Conservation (phyloP, 2,797 vertebrate species). For the Numenius phaeopus region DNA sequence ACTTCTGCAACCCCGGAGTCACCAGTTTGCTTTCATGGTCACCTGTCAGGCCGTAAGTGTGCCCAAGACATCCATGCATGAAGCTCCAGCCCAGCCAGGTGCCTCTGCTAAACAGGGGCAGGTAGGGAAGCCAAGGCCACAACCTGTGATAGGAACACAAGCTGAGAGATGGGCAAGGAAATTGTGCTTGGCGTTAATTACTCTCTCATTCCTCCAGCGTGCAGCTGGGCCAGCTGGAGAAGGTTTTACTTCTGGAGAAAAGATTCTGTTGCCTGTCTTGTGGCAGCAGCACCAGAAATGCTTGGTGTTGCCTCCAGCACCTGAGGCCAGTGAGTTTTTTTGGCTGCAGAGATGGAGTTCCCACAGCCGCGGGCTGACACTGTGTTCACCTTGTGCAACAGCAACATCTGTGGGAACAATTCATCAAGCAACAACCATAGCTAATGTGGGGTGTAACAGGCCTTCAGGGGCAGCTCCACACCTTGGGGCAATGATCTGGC, state of each 20-base stretch:
- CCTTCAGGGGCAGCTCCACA: neutral
- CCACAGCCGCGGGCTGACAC: fast-evolving
- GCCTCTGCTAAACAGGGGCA: neutral
- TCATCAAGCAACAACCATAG: neutral
- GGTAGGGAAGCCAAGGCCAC: neutral
- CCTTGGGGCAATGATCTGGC: neutral
- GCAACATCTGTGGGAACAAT: neutral
- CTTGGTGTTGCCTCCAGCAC: neutral
- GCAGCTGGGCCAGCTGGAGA: neutral
- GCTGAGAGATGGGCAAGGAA: neutral
- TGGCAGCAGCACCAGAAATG: neutral
- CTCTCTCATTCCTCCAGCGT: neutral
- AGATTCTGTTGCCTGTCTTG: neutral
- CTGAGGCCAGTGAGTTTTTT: neutral
- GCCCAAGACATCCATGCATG: no score
- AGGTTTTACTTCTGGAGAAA: neutral
- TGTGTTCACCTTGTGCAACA: neutral
- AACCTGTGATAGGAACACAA: neutral
- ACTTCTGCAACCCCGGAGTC: neutral
- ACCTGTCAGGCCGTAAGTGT: neutral
- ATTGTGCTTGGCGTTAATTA: neutral
- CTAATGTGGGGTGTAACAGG: neutral
- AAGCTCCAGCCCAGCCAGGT: neutral
- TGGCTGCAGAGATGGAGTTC: neutral
- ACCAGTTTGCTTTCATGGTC: neutral